Percentiles rank a stretch among this genome's conserved stretches.
These are phyloP conservation scores for Sipha flava DNA, from an alignment of 1,140 invertebrate species.

Conservation along the genomic window DNA sequence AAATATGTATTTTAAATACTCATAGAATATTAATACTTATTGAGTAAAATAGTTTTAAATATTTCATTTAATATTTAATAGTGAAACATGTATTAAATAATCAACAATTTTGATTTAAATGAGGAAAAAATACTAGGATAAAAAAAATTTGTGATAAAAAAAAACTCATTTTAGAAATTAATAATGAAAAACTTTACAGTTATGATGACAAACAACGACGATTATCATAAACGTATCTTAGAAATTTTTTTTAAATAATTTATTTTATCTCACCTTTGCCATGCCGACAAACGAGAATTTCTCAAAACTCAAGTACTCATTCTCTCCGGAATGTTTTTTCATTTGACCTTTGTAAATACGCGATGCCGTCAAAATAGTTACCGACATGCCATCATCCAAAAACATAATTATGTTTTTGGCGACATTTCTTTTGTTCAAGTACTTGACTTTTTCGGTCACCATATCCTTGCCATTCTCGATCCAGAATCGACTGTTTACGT, in stretches of 20 bases:
- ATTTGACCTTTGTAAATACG: constrained; percentile 58
- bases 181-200: too few relatives aligned
- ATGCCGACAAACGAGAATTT: constrained; percentile 64
- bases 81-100: too few relatives aligned
- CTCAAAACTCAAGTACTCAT: constrained; percentile 61
- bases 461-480: constrained; percentile 25
- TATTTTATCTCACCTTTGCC: constrained; percentile 54
- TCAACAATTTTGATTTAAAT: too few relatives aligned
- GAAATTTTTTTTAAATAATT: background rate
- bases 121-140: too few relatives aligned
- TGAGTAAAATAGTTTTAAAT: too few relatives aligned
- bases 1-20: too few relatives aligned
- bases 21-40: too few relatives aligned
- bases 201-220: too few relatives aligned
- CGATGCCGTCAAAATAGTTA: constrained; percentile 59
- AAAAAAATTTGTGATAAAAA: too few relatives aligned
- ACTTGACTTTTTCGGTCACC: constrained; percentile 33
- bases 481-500: constrained; percentile 36
- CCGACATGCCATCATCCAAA: constrained; percentile 67
- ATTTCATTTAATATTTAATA: too few relatives aligned
- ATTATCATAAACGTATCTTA: background rate
- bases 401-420: constrained; percentile 68
- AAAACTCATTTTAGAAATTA: too few relatives aligned
- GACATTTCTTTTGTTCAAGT: constrained; percentile 35
- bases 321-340: constrained; percentile 52